phyloP scores from a whole-genome alignment of 2,888 invertebrate species.

The Mimachlamys varia region DNA sequence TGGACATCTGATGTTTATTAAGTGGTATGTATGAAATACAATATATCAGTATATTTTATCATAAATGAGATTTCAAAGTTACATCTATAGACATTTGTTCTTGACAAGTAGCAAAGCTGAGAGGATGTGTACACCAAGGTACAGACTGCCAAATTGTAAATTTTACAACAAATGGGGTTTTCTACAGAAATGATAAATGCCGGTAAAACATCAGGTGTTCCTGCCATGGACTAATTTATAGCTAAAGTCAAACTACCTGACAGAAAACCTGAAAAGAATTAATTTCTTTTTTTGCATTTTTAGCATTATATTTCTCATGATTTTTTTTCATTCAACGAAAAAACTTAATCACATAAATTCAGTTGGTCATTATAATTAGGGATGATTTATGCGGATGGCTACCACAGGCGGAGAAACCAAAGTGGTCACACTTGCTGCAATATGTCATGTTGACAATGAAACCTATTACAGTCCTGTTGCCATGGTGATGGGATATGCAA shows the following conservation, averaged over 20 bases:
- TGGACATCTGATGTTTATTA: neutral
- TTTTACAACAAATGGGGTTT: neutral
- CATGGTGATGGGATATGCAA: neutral
- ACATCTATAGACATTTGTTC: neutral
- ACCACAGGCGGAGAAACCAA: neutral
- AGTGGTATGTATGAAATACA: neutral
- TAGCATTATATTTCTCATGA: neutral
- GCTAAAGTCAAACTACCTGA: neutral
- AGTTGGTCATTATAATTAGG: slow-evolving; percentile 3
- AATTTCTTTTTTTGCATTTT: neutral
- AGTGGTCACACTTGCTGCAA: neutral
- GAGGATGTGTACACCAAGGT: too few species aligned
- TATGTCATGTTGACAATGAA: slow-evolving; percentile 27
- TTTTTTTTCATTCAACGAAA: neutral
- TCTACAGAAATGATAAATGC: slow-evolving; percentile 28
- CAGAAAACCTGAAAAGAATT: neutral
- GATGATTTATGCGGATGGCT: neutral
- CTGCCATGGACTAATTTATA: neutral
- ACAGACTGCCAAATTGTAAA: neutral
- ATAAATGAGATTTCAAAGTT: neutral
- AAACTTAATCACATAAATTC: slow-evolving; percentile 20
- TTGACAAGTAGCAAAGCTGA: too few species aligned
- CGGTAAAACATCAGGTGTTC: slow-evolving; percentile 2
- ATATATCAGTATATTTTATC: neutral
- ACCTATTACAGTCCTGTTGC: neutral